These are phyloP conservation scores for Metellina segmentata DNA, from an alignment of 2,888 invertebrate genomes.

Conservation along the genomic window DNA sequence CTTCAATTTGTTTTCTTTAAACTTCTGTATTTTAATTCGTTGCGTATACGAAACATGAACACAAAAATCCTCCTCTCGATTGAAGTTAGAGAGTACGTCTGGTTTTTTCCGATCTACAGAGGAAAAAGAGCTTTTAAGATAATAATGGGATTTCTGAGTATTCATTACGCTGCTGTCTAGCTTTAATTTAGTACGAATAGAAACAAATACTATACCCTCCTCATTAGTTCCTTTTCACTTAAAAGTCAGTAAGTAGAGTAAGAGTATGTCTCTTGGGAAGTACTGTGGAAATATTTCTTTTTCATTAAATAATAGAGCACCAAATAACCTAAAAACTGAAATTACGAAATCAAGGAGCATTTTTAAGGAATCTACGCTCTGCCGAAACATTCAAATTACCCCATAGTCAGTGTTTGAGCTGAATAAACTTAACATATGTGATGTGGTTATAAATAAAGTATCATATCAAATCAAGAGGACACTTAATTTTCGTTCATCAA, in stretches of 20 bases:
- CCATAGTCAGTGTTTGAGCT: too few species aligned
- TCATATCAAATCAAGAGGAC: too few species aligned
- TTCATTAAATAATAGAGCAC: background rate
- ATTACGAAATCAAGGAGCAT: too few species aligned
- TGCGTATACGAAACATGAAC: background rate
- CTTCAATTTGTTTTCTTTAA: slow-evolving; percentile 36
- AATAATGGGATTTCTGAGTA: background rate
- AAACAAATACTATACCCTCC: background rate
- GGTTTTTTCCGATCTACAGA: background rate
- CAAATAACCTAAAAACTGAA: too few species aligned
- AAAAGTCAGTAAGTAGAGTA: too few species aligned
- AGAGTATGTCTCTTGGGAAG: background rate
- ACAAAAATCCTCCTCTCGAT: background rate
- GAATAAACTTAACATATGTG: too few species aligned
- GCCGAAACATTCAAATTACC: too few species aligned
- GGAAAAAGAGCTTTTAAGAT: background rate
- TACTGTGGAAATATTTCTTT: background rate
- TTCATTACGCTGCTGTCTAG: background rate
- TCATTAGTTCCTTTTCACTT: too few species aligned
- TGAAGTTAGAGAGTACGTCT: background rate
- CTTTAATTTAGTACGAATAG: background rate
- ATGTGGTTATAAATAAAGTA: too few species aligned
- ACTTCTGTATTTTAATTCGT: slow-evolving; percentile 36
- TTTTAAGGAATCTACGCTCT: too few species aligned
- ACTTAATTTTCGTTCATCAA: too few species aligned